Evolutionary conservation across 2,113 vertebrate genomes (phyloP), one percentile per base, ranked within the genome.

Genomic region (Daubentonia madagascariensis): DNA sequence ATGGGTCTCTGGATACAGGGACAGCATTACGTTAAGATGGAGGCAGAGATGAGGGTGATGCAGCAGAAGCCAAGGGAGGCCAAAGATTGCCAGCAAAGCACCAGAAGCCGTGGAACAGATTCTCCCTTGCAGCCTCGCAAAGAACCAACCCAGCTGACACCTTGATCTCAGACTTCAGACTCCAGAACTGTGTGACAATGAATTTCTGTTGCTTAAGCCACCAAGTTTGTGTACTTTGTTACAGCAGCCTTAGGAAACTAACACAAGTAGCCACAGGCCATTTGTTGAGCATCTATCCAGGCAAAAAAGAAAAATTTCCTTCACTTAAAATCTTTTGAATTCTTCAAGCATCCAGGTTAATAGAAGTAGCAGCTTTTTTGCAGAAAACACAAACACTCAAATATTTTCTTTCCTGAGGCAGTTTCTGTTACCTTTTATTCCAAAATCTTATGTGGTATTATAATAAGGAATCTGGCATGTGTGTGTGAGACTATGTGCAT

Each of bases 21-120:
- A 23, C 32, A 14, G 30, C 1, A 0, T 25, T 45, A 6, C 1
- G 6, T 8, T 3, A 35, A 25, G 28, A 37, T 3, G 35, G 25
- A 61, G 35, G 6, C 14, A 2, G 40, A 70, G 4, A 50, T 35
- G 1, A 2, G 54, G 25, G 7, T 0, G n/a, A 50, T 20, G 16
- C 6, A 5, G 8, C 1, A 5, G 18, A 61, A 11, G 9, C 59
- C 28, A 23, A 45, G 45, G 73, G 57, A 17, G 0, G 2, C 0
- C 11, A 8, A 0, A 10, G n/a, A 25, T 30, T 1, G 0, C 28
- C 59, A 59, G 45, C 37, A 28, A 61, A 54, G 25, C 8, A 5
- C 23, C 3, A 11, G 32, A 13, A 32, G 7, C 2, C 0, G 3
- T 6, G 4, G 32, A 13, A 13, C 43, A 67, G 22, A 18, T 0